Base-by-base conservation (phyloP, 2,113 vertebrate genomes). In the Cyanocitta stelleri region DNA sequence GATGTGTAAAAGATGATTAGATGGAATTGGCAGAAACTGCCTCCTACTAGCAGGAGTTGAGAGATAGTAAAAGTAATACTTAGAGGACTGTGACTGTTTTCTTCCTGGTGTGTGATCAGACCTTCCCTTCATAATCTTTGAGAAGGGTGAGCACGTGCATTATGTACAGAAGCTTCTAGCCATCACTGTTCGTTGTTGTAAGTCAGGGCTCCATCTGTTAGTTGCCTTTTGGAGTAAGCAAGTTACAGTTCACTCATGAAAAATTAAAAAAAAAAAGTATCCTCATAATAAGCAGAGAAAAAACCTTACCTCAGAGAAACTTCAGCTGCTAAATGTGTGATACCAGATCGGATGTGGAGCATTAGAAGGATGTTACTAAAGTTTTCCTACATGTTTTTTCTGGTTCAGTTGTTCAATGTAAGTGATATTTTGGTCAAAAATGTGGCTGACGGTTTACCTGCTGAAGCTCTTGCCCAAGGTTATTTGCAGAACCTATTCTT, bases 321-420 rank as follows among this genome's bases (percentile, higher is more conserved):
- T 66, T 78, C 23, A 71, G 0, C 48, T 80, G 22, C 48, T 29
- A 52, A 26, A 12, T 16, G 6, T 17, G 37, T 29, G 12, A 58
- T 78, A 35, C 14, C 22, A 49, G 32, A 23, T 13, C 59, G 17
- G 7, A 20, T 85, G 23, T 59, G 43, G 22, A 71, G 17, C 26
- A 37, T 63, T 51, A 46, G 26, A 15, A 59, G 8, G 6, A 18
- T 73, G 6, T 43, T 14, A 24, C 14, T 22, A 71, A 73, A 20
- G 46, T 32, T 88, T 27, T n/a, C 39, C 21, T 48, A n/a, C 13
- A 6, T 64, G 9, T 11, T 75, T 69, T 74, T 69, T 48, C 30
- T 80, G 1, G 0, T 89, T 64, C 18, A 64, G 1, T 72, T 0
- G 0, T 35, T 58, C 63, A 13, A 5, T 61, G 8, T 73, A 78